Conservation (phyloP, 2,113 vertebrate species). For the Protomyctophum bolini region DNA sequence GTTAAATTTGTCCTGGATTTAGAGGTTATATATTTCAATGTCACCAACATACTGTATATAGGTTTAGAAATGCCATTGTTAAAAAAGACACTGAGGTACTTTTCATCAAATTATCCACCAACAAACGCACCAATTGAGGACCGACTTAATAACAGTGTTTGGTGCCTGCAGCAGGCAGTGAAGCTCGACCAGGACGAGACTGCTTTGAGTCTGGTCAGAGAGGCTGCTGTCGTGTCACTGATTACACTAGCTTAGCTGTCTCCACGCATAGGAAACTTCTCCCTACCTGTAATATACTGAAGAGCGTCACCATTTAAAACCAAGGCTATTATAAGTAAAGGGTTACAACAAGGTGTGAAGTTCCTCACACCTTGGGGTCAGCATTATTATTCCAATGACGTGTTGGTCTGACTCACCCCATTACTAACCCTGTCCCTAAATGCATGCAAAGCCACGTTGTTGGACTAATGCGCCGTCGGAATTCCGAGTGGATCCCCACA, state of each 20-base stretch:
- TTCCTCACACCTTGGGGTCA: too few relatives aligned
- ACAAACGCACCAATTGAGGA: conserved; percentile 5
- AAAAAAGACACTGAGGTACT: background rate
- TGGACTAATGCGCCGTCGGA: too few relatives aligned
- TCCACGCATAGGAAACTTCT: conserved; percentile 4
- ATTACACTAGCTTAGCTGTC: conserved; percentile 28
- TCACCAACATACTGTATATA: background rate
- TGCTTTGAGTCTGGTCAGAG: conserved; percentile 42
- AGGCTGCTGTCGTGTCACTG: conserved; percentile 20
- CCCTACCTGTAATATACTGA: conserved; percentile 22
- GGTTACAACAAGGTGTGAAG: too few relatives aligned
- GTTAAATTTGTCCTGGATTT: background rate
- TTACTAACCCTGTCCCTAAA: background rate
- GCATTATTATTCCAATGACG: background rate
- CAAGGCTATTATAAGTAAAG: background rate
- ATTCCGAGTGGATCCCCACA: too few relatives aligned
- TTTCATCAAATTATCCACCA: background rate
- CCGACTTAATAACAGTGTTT: conserved; percentile 49
- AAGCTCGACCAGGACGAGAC: conserved; percentile 31
- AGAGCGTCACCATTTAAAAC: conserved; percentile 13
- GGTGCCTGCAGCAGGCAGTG: conserved; percentile 28
- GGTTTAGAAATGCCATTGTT: background rate
- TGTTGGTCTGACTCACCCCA: background rate
- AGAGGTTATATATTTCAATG: background rate
- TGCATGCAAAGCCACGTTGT: background rate